phyloP scores from a whole-genome alignment of 2,888 invertebrate species.

The Zhuqinia jingwanae region DNA sequence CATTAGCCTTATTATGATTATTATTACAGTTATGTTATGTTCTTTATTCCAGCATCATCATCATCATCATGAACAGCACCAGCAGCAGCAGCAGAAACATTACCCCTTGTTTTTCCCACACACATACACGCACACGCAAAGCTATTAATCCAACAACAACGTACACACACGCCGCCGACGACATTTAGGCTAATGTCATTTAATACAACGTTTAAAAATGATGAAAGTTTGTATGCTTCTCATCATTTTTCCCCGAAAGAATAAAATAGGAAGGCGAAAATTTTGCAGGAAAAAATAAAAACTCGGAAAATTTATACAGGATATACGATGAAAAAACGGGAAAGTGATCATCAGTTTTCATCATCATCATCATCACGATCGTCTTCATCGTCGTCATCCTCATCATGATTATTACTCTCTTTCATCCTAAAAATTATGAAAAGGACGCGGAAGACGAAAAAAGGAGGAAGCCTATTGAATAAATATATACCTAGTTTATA shows the following conservation, averaged over 20 bases:
- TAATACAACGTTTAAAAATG: conserved; percentile 44
- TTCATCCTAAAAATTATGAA: conserved; percentile 46
- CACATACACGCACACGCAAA: too few species aligned
- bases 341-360: conserved; percentile 54
- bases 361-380: conserved; percentile 32
- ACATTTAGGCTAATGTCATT: not conserved
- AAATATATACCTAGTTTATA: not conserved
- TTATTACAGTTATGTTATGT: not conserved
- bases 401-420: conserved; percentile 26
- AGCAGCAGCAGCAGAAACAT: not conserved
- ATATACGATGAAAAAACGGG: conserved; percentile 35
- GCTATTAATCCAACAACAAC: too few species aligned
- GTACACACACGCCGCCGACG: too few species aligned
- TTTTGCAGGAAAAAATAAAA: conserved; percentile 23
- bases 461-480: not conserved
- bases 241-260: not conserved
- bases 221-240: conserved; percentile 22
- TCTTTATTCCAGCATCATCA: conserved; percentile 15
- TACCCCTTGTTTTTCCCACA: not conserved
- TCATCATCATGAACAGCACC: not conserved
- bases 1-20: conserved; percentile 45
- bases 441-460: conserved; percentile 9
- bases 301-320: not conserved
- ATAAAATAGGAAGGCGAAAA: not conserved
- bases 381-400: conserved; percentile 12